These are phyloP conservation scores for Calephelis nemesis DNA, from an alignment of 1,140 invertebrate genomes.

Conservation along the genomic window DNA sequence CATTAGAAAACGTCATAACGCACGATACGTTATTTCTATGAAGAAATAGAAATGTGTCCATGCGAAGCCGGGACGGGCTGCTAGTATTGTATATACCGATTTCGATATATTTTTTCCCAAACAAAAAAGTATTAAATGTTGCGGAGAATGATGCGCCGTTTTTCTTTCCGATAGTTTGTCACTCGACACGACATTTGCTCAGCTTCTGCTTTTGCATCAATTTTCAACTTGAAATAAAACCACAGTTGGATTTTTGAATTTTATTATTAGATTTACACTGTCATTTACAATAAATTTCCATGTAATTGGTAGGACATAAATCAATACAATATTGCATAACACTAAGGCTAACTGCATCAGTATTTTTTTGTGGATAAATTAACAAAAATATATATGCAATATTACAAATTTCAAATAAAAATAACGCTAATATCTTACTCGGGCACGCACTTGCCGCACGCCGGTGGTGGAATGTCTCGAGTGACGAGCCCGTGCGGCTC, in stretches of 20 bases:
- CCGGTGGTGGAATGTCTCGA: conserved; percentile 17
- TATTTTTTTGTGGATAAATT: conserved; percentile 76
- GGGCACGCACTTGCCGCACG: conserved; percentile 65
- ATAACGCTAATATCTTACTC: conserved; percentile 79
- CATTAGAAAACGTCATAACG: no score
- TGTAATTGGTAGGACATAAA: conserved; percentile 78
- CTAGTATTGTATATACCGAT: no score
- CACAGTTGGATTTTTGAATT: conserved; percentile 68
- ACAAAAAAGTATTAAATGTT: no score
- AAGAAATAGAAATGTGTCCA: no score
- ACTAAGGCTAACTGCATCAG: conserved; percentile 77
- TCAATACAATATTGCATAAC: conserved; percentile 78
- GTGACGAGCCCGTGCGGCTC: neutral
- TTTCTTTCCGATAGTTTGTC: no score
- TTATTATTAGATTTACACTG: conserved; percentile 79
- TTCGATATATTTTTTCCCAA: no score
- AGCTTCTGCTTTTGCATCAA: no score
- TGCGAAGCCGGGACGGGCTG: no score
- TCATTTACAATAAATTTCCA: conserved; percentile 79
- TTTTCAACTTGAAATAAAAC: conserved; percentile 35
- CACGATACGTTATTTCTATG: no score
- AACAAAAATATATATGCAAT: conserved; percentile 75
- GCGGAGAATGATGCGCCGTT: no score
- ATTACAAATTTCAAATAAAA: conserved; percentile 75
- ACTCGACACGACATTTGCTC: no score